Evolutionary conservation across 2,113 vertebrate species (phyloP), one percentile per base, ranked within the genome.

Genomic region (Aix galericulata): DNA sequence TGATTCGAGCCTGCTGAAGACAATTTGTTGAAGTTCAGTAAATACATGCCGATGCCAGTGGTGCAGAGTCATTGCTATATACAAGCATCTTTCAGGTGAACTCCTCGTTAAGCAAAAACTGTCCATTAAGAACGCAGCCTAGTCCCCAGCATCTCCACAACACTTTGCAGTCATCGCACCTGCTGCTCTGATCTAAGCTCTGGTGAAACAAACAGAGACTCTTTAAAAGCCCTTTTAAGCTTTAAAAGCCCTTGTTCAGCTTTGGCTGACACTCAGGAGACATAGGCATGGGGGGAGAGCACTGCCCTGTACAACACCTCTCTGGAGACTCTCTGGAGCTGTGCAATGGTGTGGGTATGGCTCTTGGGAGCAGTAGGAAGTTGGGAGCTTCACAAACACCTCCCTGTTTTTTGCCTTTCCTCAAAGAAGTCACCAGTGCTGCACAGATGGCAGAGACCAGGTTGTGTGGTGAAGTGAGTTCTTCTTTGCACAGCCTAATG

Each of bases 401-500:
- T 67, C 40, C 11, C 18, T 60, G 17, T 17, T 4, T 1, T 17
- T 4, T 1, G 53, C 1, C 0, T 58, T 83, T 63, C 32, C 5
- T 14, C 66, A 80, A 73, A 73, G 48, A 69, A 63, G 52, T 46
- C n/a, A 67, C 44, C 8, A 13, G 48, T 67, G 31, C 22, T 38
- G 40, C 55, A 32, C 80, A 90, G 59, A 63, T 11, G n/a, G 21
- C 50, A 90, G 59, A 89, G 25, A 13, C 10, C 56, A 67, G 9
- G 9, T 20, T 27, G 12, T 62, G 53, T 6, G 2, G n/a, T 17
- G 87, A 58, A 78, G 13, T 77, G 14, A 68, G 31, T 64, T 64
- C 44, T 64, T 64, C 44, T 38, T 86, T 72, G 69, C 75, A 68
- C 38, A 79, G 23, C 17, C 23, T 76, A n/a, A 64, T 88, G 23